Conservation (phyloP, 2,113 vertebrate genomes). For the Gorilla gorilla region DNA sequence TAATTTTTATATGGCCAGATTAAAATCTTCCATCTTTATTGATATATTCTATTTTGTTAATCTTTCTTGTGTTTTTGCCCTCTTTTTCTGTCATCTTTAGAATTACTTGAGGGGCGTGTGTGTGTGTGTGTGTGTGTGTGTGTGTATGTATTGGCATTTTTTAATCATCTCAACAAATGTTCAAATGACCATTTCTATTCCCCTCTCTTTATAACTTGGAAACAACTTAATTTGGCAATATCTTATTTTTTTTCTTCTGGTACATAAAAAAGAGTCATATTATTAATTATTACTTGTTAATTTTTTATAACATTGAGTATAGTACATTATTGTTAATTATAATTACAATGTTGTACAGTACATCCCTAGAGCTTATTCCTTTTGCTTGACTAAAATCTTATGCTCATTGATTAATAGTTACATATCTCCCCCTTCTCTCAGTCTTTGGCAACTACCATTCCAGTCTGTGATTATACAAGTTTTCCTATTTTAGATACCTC, state of each 20-base stretch:
- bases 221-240: no score
- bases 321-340: background rate
- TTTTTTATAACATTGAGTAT: background rate
- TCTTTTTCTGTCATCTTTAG: background rate
- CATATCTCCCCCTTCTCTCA: background rate
- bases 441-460: no score
- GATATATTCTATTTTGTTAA: background rate
- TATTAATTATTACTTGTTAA: background rate
- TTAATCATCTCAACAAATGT: background rate
- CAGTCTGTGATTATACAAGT: background rate
- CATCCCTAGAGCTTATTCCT: background rate
- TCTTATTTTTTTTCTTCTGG: no score
- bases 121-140: background rate
- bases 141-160: background rate
- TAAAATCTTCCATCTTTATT: background rate
- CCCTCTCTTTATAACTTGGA: no score
- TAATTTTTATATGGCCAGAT: background rate
- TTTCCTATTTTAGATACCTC: background rate
- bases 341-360: background rate
- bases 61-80: background rate
- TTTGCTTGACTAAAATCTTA: background rate
- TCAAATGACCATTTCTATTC: background rate
- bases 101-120: background rate
- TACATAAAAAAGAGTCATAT: background rate
- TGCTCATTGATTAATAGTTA: background rate